Evolutionary conservation across 2,113 vertebrate species (phyloP).

Genomic region (Microtus ochrogaster): DNA sequence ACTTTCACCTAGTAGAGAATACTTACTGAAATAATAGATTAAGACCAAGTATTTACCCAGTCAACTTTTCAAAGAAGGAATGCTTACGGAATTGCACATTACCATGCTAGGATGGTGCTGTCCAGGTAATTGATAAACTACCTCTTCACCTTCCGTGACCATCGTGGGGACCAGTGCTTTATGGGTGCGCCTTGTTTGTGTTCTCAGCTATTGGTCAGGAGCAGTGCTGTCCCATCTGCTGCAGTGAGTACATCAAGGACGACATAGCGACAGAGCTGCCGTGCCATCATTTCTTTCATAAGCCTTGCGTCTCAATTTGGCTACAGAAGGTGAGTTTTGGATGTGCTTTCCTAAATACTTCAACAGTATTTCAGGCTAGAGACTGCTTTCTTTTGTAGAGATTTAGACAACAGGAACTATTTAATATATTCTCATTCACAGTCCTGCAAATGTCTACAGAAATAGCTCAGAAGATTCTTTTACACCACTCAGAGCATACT

Average conservation of each 20-base stretch:
- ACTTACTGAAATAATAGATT: background rate
- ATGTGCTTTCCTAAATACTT: background rate
- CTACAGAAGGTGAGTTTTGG: conserved; percentile 87
- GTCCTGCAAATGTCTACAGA: conserved; percentile 3
- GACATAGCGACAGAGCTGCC: conserved; percentile 90
- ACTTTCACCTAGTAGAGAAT: background rate
- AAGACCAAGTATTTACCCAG: background rate
- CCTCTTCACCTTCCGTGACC: background rate
- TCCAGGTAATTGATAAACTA: background rate
- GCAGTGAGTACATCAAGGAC: conserved; percentile 88
- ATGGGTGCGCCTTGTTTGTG: background rate
- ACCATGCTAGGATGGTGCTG: conserved; percentile 5
- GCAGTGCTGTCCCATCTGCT: conserved; percentile 90
- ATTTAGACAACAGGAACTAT: background rate
- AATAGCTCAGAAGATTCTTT: background rate
- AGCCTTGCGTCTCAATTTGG: conserved; percentile 88
- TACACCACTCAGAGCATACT: background rate
- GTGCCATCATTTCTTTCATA: conserved; percentile 91
- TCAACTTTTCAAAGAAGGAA: conserved; percentile 6
- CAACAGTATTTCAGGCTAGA: conserved; percentile 17
- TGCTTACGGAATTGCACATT: conserved; percentile 5
- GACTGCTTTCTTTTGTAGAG: conserved; percentile 24
- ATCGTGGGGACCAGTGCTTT: background rate
- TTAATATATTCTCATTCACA: background rate
- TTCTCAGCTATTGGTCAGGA: conserved; percentile 85